A percentile compares a stretch with the other conserved stretches of the same genome.
Evolutionary conservation across 1,140 invertebrate genomes (phyloP).

Genomic region (Brachionus paranguensis): DNA sequence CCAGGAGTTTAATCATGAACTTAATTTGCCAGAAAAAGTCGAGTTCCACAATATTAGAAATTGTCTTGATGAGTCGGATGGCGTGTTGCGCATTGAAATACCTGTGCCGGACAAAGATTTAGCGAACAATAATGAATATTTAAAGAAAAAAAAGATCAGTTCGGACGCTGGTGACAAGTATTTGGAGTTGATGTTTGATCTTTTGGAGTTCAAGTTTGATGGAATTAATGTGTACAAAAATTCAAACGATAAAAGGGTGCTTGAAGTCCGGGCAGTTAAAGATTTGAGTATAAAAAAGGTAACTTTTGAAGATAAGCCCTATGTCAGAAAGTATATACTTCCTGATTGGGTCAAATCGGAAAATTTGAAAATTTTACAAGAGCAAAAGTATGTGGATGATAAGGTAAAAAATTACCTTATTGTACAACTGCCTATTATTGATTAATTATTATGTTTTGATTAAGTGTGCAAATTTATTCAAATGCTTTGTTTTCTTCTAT

Average conservation of each 20-base stretch:
- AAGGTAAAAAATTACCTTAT: slow-evolving; percentile 23
- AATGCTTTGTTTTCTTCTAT: neutral
- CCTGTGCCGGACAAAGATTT: neutral
- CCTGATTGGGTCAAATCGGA: slow-evolving; percentile 29
- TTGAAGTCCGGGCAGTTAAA: neutral
- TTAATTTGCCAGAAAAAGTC: neutral
- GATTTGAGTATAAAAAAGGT: neutral
- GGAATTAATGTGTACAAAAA: slow-evolving; percentile 23
- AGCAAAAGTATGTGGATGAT: slow-evolving; percentile 2
- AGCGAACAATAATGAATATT: neutral
- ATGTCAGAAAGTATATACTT: slow-evolving; percentile 12
- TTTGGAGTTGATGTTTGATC: slow-evolving; percentile 35
- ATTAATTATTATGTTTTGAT: neutral
- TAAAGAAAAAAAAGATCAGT: neutral
- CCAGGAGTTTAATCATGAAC: slow-evolving; percentile 34
- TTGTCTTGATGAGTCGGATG: slow-evolving; percentile 18
- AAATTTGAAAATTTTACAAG: slow-evolving; percentile 5
- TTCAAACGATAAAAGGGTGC: neutral
- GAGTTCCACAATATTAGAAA: slow-evolving; percentile 31
- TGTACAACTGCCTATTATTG: slow-evolving; percentile 35
- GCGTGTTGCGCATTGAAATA: slow-evolving; percentile 22
- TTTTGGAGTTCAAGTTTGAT: slow-evolving; percentile 25
- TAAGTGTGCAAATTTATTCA: neutral
- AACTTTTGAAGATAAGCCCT: neutral
- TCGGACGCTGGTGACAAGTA: neutral